These are phyloP conservation scores for Tupaia tana DNA, from an alignment of 2,113 vertebrate species.

Conservation along the genomic window DNA sequence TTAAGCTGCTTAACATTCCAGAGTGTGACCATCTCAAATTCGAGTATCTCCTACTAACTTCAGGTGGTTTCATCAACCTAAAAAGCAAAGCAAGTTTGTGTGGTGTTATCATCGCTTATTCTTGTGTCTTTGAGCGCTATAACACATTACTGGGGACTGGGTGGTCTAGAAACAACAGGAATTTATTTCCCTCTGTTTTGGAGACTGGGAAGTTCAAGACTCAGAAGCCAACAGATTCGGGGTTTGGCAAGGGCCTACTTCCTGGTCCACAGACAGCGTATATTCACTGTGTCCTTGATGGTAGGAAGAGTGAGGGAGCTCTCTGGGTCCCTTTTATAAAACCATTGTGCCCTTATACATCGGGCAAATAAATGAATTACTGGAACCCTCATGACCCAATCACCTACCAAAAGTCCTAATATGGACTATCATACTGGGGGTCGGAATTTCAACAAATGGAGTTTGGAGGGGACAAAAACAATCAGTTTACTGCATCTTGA, in stretches of 20 bases:
- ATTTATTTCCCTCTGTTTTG: no score
- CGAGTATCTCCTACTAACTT: background rate
- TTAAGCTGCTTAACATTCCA: background rate
- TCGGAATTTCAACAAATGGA: background rate
- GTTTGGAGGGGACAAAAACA: no score
- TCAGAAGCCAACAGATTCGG: background rate
- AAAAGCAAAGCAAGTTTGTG: background rate
- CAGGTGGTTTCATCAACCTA: background rate
- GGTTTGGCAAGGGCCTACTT: background rate
- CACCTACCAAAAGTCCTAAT: background rate
- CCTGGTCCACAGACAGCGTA: background rate
- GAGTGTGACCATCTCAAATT: background rate
- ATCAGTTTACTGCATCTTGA: background rate
- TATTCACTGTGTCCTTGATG: background rate
- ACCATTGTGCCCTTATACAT: background rate
- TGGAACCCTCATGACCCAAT: background rate
- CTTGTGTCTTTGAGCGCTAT: background rate
- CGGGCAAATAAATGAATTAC: background rate
- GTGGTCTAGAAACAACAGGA: background rate
- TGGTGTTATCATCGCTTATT: background rate
- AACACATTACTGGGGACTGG: background rate
- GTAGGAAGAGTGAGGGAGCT: background rate
- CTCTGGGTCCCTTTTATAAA: background rate
- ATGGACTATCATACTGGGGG: background rate
- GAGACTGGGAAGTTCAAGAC: background rate